Evolutionary conservation across 1,140 invertebrate species (phyloP).

Genomic region (Drosophila triauraria): DNA sequence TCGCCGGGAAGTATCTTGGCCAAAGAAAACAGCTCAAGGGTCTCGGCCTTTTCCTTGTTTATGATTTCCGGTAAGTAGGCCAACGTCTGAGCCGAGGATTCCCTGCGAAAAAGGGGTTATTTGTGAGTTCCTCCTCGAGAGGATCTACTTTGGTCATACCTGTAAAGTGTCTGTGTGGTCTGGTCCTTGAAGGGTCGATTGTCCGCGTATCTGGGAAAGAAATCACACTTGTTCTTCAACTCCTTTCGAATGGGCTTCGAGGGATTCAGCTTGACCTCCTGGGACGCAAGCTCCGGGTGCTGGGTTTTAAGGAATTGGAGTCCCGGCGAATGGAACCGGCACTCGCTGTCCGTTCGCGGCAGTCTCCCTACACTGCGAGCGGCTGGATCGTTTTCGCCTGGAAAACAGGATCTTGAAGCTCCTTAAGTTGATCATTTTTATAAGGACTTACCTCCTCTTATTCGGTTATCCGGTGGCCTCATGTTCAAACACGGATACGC

Average conservation of each 20-base stretch:
- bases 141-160: slow-evolving; percentile 23
- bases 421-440: not conserved
- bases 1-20: slow-evolving; percentile 60
- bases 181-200: slow-evolving; percentile 60
- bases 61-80: slow-evolving; percentile 88
- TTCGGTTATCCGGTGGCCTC: not conserved
- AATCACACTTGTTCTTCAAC: slow-evolving; percentile 63
- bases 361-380: slow-evolving; percentile 37
- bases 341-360: slow-evolving; percentile 67
- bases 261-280: slow-evolving; percentile 54
- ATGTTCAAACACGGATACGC: not conserved
- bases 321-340: slow-evolving; percentile 54
- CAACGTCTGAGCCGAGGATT: slow-evolving; percentile 90
- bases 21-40: slow-evolving; percentile 70
- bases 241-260: slow-evolving; percentile 40
- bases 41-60: slow-evolving; percentile 59
- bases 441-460: not conserved
- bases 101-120: slow-evolving; percentile 70
- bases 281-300: slow-evolving; percentile 13
- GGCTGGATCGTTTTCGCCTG: slow-evolving; percentile 1
- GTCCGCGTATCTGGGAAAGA: slow-evolving; percentile 55
- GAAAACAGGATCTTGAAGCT: not conserved
- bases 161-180: slow-evolving; percentile 76
- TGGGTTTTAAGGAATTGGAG: slow-evolving; percentile 45
- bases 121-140: too few relatives aligned